phyloP scores from a whole-genome alignment of 2,113 vertebrate species.

The Entelurus aequoreus region DNA sequence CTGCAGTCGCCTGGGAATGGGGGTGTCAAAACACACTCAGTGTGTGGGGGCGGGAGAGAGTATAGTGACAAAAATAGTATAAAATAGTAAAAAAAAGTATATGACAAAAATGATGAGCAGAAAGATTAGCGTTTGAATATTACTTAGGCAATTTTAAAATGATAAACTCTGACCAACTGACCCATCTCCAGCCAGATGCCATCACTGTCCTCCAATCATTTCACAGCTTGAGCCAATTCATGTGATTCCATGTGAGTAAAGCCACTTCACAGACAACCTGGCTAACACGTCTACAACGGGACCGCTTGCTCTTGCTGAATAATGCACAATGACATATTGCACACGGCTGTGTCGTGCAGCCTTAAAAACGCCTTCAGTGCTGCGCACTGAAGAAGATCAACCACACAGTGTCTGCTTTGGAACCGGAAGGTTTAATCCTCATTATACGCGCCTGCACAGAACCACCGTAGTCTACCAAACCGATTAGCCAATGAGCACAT shows the following conservation, averaged over 20 bases:
- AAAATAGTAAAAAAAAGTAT: background rate
- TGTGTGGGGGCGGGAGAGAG: conserved; percentile 20
- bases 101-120: conserved; percentile 8
- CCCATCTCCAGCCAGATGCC: no score
- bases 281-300: conserved; percentile 10
- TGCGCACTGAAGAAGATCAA: conserved; percentile 24
- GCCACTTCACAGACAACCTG: conserved; percentile 13
- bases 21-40: conserved; percentile 17
- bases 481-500: conserved; percentile 45
- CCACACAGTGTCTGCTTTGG: conserved; percentile 16
- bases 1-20: conserved; percentile 34
- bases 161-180: no score
- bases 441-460: conserved; percentile 43
- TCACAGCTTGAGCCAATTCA: conserved; percentile 14
- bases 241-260: conserved; percentile 18
- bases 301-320: conserved; percentile 38
- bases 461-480: conserved; percentile 25
- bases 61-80: no score
- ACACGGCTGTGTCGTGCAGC: conserved; percentile 12
- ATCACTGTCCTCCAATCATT: no score
- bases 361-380: conserved; percentile 21
- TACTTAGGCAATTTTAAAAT: conserved; percentile 34
- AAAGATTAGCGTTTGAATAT: conserved; percentile 47
- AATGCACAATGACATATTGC: conserved; percentile 42
- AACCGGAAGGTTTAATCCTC: conserved; percentile 52